Evolutionary conservation across 2,888 invertebrate species (phyloP), one percentile per base, ranked within the genome.

Genomic region (Tachina lurida): DNA sequence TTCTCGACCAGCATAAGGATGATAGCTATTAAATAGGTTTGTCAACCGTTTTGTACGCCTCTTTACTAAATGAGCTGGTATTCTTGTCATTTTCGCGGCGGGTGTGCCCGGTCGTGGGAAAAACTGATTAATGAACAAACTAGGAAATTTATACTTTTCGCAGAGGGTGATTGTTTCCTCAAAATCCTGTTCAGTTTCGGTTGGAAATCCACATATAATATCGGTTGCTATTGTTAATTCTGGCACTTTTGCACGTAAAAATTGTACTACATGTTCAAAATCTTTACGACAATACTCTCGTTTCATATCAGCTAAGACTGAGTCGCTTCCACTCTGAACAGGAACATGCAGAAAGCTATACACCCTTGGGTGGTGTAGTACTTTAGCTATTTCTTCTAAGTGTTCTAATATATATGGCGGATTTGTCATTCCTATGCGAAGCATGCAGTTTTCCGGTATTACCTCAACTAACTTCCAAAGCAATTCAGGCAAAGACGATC

Each of bases 321-420:
- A 95, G 93, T 99, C 98, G 89, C 98, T 98, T n/a, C 98, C 99
- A 0, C 98, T 97, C 93, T 99, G 99, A 0, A 99, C 98, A 0
- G 99, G 99, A 19, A 99, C 97, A 93, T 99, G 99, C 0, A 99
- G 95, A 91, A 99, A 99, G 84, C 97, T 95, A 91, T 99, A 99
- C 0, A 99, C 98, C 81, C 96, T 93, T 0, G 98, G 97, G 92
- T 98, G 97, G 73, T 94, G 94, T 92, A 99, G 94, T 88, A 99
- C 97, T 90, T 95, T 95, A 1, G 97, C 96, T 77, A 99, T 97
- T 91, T 98, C 97, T 92, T 96, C 95, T 31, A 99, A 93, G 92
- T 99, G 98, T 89, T 99, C 98, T 79, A 99, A 93, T 83, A 99
- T 99, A 92, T 99, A 99, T 0, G 99, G 99, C 0, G 99, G 99